phyloP scores from a whole-genome alignment of 2,797 vertebrate species.

The Hydrophis major region DNA sequence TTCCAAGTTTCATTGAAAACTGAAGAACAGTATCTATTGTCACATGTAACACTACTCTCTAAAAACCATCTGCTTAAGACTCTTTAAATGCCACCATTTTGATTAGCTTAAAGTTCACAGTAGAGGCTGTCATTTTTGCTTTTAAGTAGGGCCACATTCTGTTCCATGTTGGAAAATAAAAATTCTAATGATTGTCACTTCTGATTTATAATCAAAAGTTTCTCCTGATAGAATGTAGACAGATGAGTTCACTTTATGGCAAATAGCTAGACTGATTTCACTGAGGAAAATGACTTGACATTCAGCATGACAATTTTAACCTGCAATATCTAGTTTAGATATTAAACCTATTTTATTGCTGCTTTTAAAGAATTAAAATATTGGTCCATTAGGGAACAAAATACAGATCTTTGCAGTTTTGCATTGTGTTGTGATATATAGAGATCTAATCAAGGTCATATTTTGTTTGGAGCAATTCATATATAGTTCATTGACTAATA shows the following conservation, averaged over 20 bases:
- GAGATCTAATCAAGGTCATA: background rate
- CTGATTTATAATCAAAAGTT: constrained; percentile 28
- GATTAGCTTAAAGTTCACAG: constrained; percentile 40
- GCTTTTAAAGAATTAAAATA: background rate
- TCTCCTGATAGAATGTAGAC: constrained; percentile 18
- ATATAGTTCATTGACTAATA: background rate
- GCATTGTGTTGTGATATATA: background rate
- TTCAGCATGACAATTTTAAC: background rate
- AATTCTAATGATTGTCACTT: constrained; percentile 13
- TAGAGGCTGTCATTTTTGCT: constrained; percentile 40
- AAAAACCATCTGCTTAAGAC: constrained; percentile 38
- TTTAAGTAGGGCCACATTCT: constrained; percentile 35
- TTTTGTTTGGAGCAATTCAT: background rate
- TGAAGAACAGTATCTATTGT: constrained; percentile 32
- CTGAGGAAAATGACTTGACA: background rate
- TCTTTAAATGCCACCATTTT: constrained; percentile 24
- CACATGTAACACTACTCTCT: constrained; percentile 20
- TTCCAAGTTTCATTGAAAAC: constrained; percentile 36
- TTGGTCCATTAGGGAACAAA: background rate
- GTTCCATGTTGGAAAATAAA: constrained; percentile 32
- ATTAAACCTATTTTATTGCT: background rate
- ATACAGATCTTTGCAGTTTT: background rate
- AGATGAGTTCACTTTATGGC: background rate
- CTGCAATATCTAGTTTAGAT: background rate
- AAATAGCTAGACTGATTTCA: background rate